phyloP scores from a whole-genome alignment of 2,797 vertebrate genomes.

The Momotus momota region DNA sequence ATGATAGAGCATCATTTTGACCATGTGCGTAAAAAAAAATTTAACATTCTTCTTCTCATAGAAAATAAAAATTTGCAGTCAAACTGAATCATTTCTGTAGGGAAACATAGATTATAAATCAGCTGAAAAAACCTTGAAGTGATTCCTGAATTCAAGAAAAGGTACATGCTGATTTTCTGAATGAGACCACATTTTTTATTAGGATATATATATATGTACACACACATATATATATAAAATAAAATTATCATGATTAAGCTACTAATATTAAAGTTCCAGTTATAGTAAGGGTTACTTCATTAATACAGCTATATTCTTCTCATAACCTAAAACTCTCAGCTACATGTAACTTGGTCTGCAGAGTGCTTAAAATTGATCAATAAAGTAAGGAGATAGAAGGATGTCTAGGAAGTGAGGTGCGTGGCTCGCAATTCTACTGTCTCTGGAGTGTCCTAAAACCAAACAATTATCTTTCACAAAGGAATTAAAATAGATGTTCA shows the following conservation, averaged over 20 bases:
- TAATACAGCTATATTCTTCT: not conserved
- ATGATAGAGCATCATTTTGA: not conserved
- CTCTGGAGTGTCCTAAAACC: not conserved
- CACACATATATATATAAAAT: no score
- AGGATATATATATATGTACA: not conserved
- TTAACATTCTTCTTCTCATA: not conserved
- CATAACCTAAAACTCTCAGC: not conserved
- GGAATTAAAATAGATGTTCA: not conserved
- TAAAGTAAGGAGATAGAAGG: not conserved
- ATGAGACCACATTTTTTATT: not conserved
- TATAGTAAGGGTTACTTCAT: slow-evolving; percentile 22
- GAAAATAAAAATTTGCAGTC: not conserved
- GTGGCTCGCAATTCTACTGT: not conserved
- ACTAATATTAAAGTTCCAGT: slow-evolving; percentile 1
- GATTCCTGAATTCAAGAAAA: not conserved
- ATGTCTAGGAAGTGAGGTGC: not conserved
- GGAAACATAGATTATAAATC: not conserved
- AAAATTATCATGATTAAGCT: not conserved
- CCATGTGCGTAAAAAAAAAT: not conserved
- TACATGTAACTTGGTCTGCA: not conserved
- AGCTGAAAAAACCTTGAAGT: not conserved
- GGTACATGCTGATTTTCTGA: not conserved
- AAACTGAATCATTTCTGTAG: not conserved
- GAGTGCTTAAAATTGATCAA: fast-evolving
- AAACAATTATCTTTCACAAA: not conserved